A percentile compares a stretch with the other conserved stretches of the same genome.
These are phyloP conservation scores for Meleagris gallopavo DNA, from an alignment of 2,113 vertebrate species.

Conservation along the genomic window DNA sequence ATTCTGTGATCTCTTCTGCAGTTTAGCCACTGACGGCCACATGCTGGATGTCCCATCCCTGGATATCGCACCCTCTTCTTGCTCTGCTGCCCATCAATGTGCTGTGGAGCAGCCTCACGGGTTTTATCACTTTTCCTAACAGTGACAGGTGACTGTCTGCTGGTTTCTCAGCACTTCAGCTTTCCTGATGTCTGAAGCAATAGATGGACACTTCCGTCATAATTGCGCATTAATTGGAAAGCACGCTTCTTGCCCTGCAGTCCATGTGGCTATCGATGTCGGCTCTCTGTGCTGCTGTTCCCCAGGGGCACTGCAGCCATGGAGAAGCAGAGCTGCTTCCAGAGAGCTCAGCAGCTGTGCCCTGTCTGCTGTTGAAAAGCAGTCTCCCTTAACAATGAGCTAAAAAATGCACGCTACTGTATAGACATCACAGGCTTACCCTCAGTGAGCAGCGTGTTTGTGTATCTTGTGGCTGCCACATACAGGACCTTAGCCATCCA, in stretches of 20 bases:
- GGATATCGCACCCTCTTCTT: neutral
- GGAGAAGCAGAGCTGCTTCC: neutral
- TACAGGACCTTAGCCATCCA: conserved; percentile 37
- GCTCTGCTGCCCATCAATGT: neutral
- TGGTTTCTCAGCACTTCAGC: neutral
- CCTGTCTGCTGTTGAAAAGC: conserved; percentile 49
- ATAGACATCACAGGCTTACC: neutral
- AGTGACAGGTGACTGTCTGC: neutral
- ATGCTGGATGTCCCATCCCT: neutral
- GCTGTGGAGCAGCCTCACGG: neutral
- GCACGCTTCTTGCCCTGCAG: neutral
- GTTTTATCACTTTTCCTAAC: neutral
- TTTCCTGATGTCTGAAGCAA: neutral
- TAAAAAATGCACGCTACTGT: neutral
- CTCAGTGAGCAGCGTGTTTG: neutral
- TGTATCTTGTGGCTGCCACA: conserved; percentile 3
- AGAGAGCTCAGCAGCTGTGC: conserved; percentile 43
- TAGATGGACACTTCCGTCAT: neutral
- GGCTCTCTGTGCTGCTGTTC: neutral
- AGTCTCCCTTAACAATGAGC: conserved; percentile 7
- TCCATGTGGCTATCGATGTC: neutral
- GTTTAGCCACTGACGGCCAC: neutral
- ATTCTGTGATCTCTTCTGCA: neutral
- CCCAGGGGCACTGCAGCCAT: neutral
- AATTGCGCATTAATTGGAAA: neutral